Percentiles rank a stretch among this genome's conserved stretches.
Conservation (phyloP, 2,888 invertebrate species). For the Caprella mutica region DNA sequence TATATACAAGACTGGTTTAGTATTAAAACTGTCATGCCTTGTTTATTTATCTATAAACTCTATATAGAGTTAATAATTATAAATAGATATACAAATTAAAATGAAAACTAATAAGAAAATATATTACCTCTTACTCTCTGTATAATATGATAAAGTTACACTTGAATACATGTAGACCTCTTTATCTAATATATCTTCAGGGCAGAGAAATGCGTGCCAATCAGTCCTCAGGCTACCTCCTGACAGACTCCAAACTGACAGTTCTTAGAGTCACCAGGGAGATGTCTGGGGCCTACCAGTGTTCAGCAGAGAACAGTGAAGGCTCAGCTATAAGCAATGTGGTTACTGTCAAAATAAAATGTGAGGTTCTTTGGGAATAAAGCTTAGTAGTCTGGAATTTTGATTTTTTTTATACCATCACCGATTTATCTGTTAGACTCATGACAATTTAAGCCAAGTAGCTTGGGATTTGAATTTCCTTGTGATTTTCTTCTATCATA, state of each 20-base stretch:
- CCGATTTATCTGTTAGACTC: too few relatives aligned
- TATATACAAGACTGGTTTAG: too few relatives aligned
- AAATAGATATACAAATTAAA: too few relatives aligned
- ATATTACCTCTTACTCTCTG: conserved; percentile 4
- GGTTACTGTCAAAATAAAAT: conserved; percentile 2
- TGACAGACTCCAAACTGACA: not conserved
- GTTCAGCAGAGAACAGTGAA: not conserved
- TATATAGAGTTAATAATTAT: too few relatives aligned
- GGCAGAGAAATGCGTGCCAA: not conserved
- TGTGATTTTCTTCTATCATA: not conserved
- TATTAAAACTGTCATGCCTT: too few relatives aligned
- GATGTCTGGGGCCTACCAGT: conserved; percentile 6
- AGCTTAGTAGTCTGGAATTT: not conserved
- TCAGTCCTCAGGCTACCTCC: not conserved
- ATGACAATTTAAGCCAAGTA: not conserved
- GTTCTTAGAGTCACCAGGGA: not conserved
- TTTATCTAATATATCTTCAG: not conserved
- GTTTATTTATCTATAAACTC: too few relatives aligned
- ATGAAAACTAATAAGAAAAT: too few relatives aligned
- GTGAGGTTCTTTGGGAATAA: not conserved
- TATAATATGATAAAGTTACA: conserved; percentile 5
- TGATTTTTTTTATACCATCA: not conserved
- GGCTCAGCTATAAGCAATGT: conserved; percentile 4
- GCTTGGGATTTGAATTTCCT: not conserved
- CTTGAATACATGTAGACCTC: conserved; percentile 1